Conservation (phyloP, 2,888 invertebrate genomes). For the Meloe dianella region DNA sequence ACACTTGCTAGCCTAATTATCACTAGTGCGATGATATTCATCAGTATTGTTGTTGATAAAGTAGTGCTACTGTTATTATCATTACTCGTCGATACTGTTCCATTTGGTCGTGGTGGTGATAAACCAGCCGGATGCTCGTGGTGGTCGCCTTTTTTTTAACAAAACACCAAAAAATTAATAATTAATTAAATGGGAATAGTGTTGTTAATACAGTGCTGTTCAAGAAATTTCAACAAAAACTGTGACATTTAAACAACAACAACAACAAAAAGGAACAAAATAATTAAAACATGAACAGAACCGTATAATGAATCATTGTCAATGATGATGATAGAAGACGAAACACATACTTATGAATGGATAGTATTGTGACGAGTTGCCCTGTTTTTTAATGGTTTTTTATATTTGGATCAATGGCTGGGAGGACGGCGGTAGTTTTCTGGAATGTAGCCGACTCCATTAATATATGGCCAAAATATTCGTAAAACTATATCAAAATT, state of each 20-base stretch:
- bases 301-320: neutral
- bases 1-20: neutral
- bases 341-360: constrained; percentile 55
- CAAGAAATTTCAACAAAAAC: neutral
- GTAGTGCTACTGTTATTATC: neutral
- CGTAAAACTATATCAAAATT: constrained; percentile 38
- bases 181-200: neutral
- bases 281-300: neutral
- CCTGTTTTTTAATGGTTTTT: constrained; percentile 22
- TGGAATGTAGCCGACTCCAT: constrained; percentile 58
- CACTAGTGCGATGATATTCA: constrained; percentile 1
- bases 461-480: constrained; percentile 52
- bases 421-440: constrained; percentile 55
- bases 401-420: constrained; percentile 46
- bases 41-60: neutral
- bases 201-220: neutral
- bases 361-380: constrained; percentile 40
- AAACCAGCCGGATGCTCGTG: constrained; percentile 22
- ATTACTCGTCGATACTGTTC: neutral
- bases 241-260: neutral
- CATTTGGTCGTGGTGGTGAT: neutral
- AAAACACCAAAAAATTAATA: constrained; percentile 11
- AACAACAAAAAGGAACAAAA: neutral
- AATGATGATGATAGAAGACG: constrained; percentile 34
- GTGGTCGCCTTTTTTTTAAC: constrained; percentile 22